A percentile compares a stretch with the other conserved stretches of the same genome.
These are phyloP conservation scores for Phortica okadai DNA, from an alignment of 2,888 invertebrate species.

Conservation along the genomic window DNA sequence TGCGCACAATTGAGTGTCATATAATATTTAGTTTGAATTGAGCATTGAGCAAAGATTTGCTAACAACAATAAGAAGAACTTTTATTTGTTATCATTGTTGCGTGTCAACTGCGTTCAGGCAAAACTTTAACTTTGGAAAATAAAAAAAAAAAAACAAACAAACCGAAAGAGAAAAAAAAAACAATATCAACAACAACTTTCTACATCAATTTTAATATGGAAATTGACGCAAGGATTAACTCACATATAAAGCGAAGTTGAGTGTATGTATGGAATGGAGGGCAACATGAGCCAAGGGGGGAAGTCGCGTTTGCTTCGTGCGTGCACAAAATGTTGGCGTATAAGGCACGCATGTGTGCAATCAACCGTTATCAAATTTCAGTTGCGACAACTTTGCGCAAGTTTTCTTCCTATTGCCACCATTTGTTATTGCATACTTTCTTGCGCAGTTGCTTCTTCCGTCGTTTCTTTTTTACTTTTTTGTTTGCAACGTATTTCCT, in stretches of 20 bases:
- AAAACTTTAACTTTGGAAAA: conserved; percentile 43
- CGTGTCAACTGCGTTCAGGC: conserved; percentile 54
- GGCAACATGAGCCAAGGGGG: neutral
- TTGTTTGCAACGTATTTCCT: neutral
- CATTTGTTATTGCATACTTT: neutral
- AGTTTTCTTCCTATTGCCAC: conserved; percentile 45
- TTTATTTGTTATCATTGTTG: conserved; percentile 68
- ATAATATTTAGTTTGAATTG: conserved; percentile 37
- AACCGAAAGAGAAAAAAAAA: conserved; percentile 50
- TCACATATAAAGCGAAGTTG: neutral
- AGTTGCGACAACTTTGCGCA: conserved; percentile 43
- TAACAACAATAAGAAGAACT: neutral
- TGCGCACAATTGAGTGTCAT: conserved; percentile 70
- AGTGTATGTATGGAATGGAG: neutral
- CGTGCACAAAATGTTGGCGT: neutral
- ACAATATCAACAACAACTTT: conserved; percentile 52
- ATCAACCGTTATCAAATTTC: conserved; percentile 65
- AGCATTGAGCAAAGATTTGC: neutral
- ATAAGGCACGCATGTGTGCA: conserved; percentile 46
- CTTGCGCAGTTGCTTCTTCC: neutral
- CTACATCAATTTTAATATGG: conserved; percentile 23
- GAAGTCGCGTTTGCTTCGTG: neutral
- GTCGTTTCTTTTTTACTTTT: neutral
- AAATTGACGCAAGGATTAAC: conserved; percentile 22
- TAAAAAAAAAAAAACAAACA: conserved; percentile 60